Evolutionary conservation across 1,140 invertebrate species (phyloP).

Genomic region (Sitodiplosis mosellana): DNA sequence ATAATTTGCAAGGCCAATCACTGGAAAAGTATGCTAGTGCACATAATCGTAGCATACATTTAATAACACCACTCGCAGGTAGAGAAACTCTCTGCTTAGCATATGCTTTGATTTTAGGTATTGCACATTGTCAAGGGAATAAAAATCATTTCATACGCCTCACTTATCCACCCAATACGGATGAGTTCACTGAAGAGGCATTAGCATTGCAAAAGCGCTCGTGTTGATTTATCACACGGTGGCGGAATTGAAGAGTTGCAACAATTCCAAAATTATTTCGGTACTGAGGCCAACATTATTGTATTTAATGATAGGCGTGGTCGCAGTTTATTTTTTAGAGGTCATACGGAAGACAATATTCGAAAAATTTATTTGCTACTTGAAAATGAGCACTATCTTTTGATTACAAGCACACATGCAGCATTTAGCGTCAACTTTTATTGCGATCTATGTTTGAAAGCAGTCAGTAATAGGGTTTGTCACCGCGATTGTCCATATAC

Average conservation of each 20-base stretch:
- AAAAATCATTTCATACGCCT: not conserved
- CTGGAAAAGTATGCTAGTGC: no score
- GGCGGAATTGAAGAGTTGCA: not conserved
- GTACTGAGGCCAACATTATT: not conserved
- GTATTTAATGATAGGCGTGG: not conserved
- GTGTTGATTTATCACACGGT: not conserved
- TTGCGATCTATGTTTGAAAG: not conserved
- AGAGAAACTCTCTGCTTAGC: not conserved
- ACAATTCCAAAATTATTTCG: not conserved
- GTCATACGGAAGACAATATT: not conserved
- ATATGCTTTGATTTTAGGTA: not conserved
- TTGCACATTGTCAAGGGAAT: not conserved
- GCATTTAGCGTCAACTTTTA: not conserved
- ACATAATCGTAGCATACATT: no score
- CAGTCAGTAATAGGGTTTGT: no score
- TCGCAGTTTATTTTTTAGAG: not conserved
- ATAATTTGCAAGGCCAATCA: no score
- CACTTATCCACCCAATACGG: not conserved
- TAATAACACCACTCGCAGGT: no score
- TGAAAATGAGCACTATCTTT: not conserved
- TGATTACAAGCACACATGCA: not conserved
- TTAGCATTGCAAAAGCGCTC: not conserved
- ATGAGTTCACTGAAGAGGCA: not conserved
- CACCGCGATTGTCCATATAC: no score
- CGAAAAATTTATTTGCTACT: not conserved